Conservation (phyloP, 1,140 invertebrate species). For the Drosophila pectinifera region DNA sequence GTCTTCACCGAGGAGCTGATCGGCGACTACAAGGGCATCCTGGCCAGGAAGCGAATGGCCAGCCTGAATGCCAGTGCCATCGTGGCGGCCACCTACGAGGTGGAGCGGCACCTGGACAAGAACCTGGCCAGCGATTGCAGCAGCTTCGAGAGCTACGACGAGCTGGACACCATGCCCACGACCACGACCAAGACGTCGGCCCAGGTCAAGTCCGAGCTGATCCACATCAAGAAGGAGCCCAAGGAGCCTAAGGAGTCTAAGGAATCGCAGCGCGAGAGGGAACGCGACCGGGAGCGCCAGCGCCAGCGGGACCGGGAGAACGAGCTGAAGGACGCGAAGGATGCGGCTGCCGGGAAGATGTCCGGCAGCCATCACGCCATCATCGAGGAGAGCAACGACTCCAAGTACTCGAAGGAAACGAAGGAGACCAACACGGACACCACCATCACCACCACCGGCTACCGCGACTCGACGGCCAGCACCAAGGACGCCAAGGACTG, state of each 20-base stretch:
- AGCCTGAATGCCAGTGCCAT: slow-evolving; percentile 97
- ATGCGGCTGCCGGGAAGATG: slow-evolving; percentile 82
- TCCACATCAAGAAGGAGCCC: slow-evolving; percentile 69
- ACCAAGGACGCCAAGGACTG: slow-evolving; percentile 80
- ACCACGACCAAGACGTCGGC: slow-evolving; percentile 1
- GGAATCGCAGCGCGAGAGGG: slow-evolving; percentile 18
- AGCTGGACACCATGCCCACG: slow-evolving; percentile 48
- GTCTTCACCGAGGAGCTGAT: slow-evolving; percentile 90
- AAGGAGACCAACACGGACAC: slow-evolving; percentile 87
- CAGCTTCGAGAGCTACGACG: slow-evolving; percentile 85
- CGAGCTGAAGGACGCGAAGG: slow-evolving; percentile 43
- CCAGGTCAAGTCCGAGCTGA: slow-evolving; percentile 16
- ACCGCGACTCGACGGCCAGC: slow-evolving; percentile 71
- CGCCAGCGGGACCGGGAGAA: slow-evolving; percentile 20
- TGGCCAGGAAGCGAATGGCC: slow-evolving; percentile 95
- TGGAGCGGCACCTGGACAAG: slow-evolving; percentile 85
- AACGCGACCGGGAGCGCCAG: slow-evolving; percentile 23
- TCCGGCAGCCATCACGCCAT: slow-evolving; percentile 76
- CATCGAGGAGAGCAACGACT: slow-evolving; percentile 81
- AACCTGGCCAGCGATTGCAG: slow-evolving; percentile 84
- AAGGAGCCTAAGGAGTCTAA: slow-evolving; percentile 53
- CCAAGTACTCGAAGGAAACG: slow-evolving; percentile 86
- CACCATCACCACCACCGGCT: slow-evolving; percentile 75
- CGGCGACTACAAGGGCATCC: slow-evolving; percentile 92
- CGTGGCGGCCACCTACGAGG: slow-evolving; percentile 95